Evolutionary conservation across 1,140 invertebrate species (phyloP), one percentile per base, ranked within the genome.

Genomic region (Sarcophaga bullata): DNA sequence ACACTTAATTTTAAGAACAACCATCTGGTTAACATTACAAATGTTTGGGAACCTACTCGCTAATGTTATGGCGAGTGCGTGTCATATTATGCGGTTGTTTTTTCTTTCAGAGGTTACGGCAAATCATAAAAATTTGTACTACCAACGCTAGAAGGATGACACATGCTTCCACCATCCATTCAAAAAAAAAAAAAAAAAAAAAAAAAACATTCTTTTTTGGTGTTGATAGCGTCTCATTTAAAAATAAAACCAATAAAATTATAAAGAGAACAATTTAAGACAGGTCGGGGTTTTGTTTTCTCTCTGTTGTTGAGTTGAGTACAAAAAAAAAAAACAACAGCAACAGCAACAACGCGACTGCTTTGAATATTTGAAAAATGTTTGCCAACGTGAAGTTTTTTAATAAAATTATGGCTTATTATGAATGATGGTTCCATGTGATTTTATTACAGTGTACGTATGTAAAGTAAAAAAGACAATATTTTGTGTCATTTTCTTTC

Each of bases 351-450:
- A 9, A 17, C 17, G 62, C 17, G 62, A 25, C 62, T 68, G 62
- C n/a, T 78, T 78, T 78, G 75, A 78, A 78, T 78, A 78, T 78
- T 78, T 78, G 48, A 78, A 25, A 78, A 78, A 78, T 78, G n/a
- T 78, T 78, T 78, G 75, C 48, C 25, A 78, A 78, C 75, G 75
- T 19, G 75, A 78, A 78, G n/a, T 78, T 78, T 78, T 78, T 78
- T 78, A 78, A 78, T 78, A 78, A 78, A 49, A 78, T 78, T 78
- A 78, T 78, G 75, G 75, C 13, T 52, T 78, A 25, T 76, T 76
- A 49, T n/a, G 47, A 48, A 52, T 19, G n/a, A 10, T 17, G n/a
- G n/a, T 6, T n/a, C 47, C 25, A 37, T 37, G 25, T 37, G 25
- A 37, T 37, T 37, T 37, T 37, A 37, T 37, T 37, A 37, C 25